These are phyloP conservation scores for Pseudobourletiella spinata DNA, from an alignment of 1,140 invertebrate species.

Conservation along the genomic window DNA sequence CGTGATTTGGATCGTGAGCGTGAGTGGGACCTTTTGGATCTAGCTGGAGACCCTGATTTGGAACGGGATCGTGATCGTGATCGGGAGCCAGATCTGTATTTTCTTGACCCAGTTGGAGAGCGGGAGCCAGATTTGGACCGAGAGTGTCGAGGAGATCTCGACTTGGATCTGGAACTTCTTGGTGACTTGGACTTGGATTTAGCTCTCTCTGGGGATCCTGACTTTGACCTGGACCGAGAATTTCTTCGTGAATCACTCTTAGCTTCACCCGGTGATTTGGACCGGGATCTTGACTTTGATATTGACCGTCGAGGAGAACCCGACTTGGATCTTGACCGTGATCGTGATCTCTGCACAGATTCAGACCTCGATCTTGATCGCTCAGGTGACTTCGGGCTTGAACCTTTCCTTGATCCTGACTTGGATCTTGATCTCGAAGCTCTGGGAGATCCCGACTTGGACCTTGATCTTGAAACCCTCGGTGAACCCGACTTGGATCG, in stretches of 20 bases:
- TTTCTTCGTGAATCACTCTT: conserved; percentile 22
- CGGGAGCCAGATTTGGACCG: neutral
- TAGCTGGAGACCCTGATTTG: neutral
- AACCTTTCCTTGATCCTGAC: too few species aligned
- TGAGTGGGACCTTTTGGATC: conserved; percentile 1
- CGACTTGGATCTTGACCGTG: conserved; percentile 34
- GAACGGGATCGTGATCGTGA: conserved; percentile 3
- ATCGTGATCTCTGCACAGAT: conserved; percentile 4
- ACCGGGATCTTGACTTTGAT: conserved; percentile 35
- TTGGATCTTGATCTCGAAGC: conserved; percentile 3
- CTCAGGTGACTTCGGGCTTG: conserved; percentile 23
- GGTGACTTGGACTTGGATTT: conserved; percentile 39
- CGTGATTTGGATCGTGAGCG: conserved; percentile 37
- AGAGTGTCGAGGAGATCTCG: neutral
- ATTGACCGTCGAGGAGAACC: conserved; percentile 34
- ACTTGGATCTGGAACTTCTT: conserved; percentile 4
- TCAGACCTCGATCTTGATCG: neutral
- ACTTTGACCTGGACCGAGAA: conserved; percentile 17
- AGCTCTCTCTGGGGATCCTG: conserved; percentile 15
- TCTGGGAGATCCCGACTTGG: neutral
- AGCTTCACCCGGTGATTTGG: conserved; percentile 38
- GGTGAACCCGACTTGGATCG: neutral
- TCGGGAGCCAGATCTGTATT: conserved; percentile 28
- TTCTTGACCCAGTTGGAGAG: conserved; percentile 30
- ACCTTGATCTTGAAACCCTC: neutral